Conservation (phyloP, 92 coral and sea anemone species). For the Paragorgia papillata region DNA sequence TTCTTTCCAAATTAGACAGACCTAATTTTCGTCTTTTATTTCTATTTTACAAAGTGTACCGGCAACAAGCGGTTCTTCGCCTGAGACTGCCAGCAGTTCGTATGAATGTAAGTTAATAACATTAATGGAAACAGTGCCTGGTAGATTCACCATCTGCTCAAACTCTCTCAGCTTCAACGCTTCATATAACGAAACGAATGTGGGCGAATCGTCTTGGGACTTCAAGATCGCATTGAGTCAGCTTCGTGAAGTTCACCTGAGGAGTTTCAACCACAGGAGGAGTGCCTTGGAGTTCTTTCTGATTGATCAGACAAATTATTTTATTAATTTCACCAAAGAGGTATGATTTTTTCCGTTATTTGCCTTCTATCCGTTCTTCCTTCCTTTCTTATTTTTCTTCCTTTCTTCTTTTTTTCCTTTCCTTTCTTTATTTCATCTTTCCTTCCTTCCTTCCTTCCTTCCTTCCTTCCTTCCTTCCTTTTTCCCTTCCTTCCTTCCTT, state of each 20-base stretch:
- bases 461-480: too few relatives aligned
- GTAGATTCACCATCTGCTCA: constrained; percentile 74
- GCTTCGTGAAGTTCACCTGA: constrained; percentile 89
- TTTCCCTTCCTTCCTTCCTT: too few relatives aligned
- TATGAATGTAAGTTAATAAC: constrained; percentile 78
- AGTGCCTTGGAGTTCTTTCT: constrained; percentile 94
- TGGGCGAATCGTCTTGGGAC: constrained; percentile 75
- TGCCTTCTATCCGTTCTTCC: too few relatives aligned
- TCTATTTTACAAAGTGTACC: neutral
- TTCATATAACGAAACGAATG: constrained; percentile 43
- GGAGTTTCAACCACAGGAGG: constrained; percentile 86
- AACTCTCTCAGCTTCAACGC: constrained; percentile 84
- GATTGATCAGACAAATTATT: constrained; percentile 94
- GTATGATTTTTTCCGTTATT: constrained; percentile 33
- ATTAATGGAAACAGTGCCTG: constrained; percentile 86
- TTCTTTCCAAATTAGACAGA: too few relatives aligned
- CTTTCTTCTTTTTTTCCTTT: too few relatives aligned
- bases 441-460: too few relatives aligned
- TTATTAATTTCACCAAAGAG: constrained; percentile 87
- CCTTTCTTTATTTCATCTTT: too few relatives aligned
- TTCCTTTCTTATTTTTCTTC: too few relatives aligned
- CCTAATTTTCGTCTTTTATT: too few relatives aligned
- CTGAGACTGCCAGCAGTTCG: neutral
- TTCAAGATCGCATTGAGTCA: constrained; percentile 84
- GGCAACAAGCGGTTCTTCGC: neutral